These are phyloP conservation scores for Saguinus midas DNA, from an alignment of 2,113 vertebrate species.

Conservation along the genomic window DNA sequence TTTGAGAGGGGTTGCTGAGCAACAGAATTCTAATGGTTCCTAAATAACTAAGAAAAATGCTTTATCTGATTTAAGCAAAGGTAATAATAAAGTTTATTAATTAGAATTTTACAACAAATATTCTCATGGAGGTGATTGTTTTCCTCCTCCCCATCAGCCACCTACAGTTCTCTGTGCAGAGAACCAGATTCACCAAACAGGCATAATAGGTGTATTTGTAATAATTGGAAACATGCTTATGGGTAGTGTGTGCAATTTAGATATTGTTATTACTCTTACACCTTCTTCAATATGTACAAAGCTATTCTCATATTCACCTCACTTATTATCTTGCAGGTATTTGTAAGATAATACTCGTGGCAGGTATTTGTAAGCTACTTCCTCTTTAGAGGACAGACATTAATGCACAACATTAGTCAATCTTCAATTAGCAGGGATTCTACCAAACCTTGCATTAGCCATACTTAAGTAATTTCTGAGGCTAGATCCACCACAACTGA, in stretches of 20 bases:
- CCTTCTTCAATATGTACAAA: not conserved
- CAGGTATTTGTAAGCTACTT: not conserved
- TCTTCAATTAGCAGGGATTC: conserved; percentile 9
- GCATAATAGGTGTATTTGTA: not conserved
- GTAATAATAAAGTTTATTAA: not conserved
- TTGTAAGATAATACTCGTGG: not conserved
- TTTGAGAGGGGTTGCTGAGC: not conserved
- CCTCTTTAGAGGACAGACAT: not conserved
- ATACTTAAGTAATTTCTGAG: conserved; percentile 39
- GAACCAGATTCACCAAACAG: not conserved
- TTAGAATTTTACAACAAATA: not conserved
- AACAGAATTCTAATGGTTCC: not conserved
- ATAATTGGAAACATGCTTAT: not conserved
- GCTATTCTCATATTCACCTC: not conserved
- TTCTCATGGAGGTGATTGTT: not conserved
- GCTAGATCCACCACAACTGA: not conserved
- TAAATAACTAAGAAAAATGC: not conserved
- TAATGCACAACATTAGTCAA: not conserved
- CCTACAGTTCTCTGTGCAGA: not conserved
- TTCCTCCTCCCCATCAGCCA: not conserved
- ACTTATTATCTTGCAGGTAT: not conserved
- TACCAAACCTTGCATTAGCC: not conserved
- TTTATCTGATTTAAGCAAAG: not conserved
- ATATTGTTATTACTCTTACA: not conserved
- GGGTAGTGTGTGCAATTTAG: not conserved